These are phyloP conservation scores for Tapera naevia DNA, from an alignment of 2,797 vertebrate species.

Conservation along the genomic window DNA sequence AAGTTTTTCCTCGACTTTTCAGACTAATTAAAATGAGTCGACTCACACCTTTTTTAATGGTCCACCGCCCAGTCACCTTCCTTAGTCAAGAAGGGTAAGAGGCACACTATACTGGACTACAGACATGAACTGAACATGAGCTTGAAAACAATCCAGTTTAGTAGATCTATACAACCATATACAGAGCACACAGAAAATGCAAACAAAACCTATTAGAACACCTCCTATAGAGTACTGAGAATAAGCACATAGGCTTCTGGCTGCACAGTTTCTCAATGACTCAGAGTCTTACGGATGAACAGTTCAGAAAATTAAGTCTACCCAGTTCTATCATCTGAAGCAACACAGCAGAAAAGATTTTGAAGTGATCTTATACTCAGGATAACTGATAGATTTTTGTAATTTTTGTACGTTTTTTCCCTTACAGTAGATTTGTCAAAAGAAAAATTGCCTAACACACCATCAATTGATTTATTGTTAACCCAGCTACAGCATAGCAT, in stretches of 20 bases:
- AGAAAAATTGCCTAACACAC: background rate
- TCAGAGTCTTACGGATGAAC: background rate
- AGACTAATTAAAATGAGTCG: background rate
- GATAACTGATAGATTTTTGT: background rate
- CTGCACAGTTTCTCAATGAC: background rate
- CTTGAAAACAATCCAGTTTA: background rate
- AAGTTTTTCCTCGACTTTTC: background rate
- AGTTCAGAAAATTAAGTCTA: background rate
- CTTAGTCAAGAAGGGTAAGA: background rate
- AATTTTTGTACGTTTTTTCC: background rate
- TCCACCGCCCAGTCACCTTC: background rate
- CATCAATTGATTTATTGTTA: conserved; percentile 3
- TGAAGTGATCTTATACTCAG: background rate
- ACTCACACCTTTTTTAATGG: background rate
- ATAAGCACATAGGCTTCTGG: background rate
- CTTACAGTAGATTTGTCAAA: background rate
- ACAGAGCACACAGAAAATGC: background rate
- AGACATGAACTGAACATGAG: background rate
- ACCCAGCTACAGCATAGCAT: background rate
- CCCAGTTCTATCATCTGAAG: background rate
- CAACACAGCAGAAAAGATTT: background rate
- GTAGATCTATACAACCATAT: background rate
- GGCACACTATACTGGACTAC: background rate
- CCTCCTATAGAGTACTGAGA: background rate
- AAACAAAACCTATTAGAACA: background rate